Base-by-base conservation (phyloP, 2,113 vertebrate species). In the Papio anubis region DNA sequence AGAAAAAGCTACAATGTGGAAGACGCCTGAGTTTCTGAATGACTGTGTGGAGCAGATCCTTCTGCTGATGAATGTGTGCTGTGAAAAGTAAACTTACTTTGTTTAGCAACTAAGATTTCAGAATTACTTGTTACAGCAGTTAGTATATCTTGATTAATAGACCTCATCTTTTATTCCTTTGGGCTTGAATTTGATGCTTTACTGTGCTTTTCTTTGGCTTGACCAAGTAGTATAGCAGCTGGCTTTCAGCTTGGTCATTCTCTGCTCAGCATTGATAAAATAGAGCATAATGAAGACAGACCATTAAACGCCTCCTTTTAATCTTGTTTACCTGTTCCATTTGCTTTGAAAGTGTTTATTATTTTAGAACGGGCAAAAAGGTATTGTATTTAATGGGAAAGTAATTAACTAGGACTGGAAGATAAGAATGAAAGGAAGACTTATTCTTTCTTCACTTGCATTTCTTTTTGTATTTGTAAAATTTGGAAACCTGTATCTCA, bases 1-100 rank as follows among this genome's bases (percentile, higher is more conserved):
- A 61, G 43, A 40, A 40, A 14, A 13, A 27, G 5, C 3, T 25
- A 40, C 32, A 12, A 8, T 18, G 10, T 11, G 4, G 68, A 78
- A 20, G 78, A 80, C 21, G 5, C 4, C 55, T 4, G 23, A 9
- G 57, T n/a, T 12, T 48, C 25, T 17, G 61, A 79, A 25, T 18
- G 50, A 50, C 72, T 3, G 4, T 52, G 3, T 11, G 18, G 48
- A 23, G 38, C 18, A 50, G n/a, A 57, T 21, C 12, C 12, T 20
- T 61, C 43, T 12, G 14, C 45, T 13, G 5, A 11, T 7, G 7
- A 9, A 11, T 0, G 0, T 12, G n/a, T 32, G 3, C 14, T 10
- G 9, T 2, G 57, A 21, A 12, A 35, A 61, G 66, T 1, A 38
- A 27, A 73, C 38, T 45, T 30, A 30, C 0, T 64, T 64, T 30